Base-by-base conservation (phyloP, 2,113 vertebrate genomes). In the Carassius gibelio region DNA sequence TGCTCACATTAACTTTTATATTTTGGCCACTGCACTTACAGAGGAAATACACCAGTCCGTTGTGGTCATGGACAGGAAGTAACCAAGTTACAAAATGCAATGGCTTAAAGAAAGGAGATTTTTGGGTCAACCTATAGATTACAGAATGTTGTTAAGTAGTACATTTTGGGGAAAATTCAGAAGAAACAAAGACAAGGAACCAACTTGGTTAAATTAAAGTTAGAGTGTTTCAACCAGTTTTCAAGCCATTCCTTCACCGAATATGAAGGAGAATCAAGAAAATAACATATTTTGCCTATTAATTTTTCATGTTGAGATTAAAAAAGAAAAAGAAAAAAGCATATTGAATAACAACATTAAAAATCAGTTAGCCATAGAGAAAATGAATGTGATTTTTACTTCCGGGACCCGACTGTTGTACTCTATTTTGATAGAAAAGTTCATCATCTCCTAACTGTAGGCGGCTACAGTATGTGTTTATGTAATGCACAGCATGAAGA, bases 131-230 rank as follows among this genome's bases (percentile, higher is more conserved):
- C 26, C 50, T 34, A 21, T 34, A 8, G 26, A 21, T 19, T 52
- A 57, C 6, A 57, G 30, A 45, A 42, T 42, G 19, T 15, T 6
- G 1, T 61, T 3, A n/a, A 61, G 34, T 42, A 8, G 2, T 45
- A 30, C 0, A 26, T 23, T 75, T 23, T 50, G 15, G 15, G 48
- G 75, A n/a, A 69, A 5, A 55, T 34, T 36, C 6, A 81, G 5
- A 30, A 82, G 64, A 64, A 71, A 69, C 80, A 17, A 66, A 69
- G 42, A 66, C 21, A 26, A 82, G 64, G 45, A 69, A 38, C 8
- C 78, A 66, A 17, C 45, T 36, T 62, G 30, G 30, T 38, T n/a
- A n/a, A 61, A 7, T 57, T 5, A 75, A 74, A 8, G 17, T 38
- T 14, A 30, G 14, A 68, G 66, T 4, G 30, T 69, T 69, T 17